phyloP scores from a whole-genome alignment of 1,140 invertebrate species.

The Lepidurus packardi region DNA sequence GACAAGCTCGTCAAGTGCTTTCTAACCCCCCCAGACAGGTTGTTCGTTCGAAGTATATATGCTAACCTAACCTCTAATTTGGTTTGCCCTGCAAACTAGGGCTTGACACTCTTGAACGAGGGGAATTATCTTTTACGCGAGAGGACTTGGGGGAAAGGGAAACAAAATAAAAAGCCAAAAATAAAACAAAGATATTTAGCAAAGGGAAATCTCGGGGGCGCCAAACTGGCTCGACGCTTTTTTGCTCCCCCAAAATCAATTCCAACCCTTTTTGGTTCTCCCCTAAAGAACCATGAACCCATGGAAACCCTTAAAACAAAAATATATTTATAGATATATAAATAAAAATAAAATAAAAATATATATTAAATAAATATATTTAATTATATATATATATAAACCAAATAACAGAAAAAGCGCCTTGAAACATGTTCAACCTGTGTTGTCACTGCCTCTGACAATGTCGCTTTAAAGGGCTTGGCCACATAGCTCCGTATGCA shows the following conservation, averaged over 20 bases:
- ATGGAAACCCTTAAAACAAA: conserved; percentile 32
- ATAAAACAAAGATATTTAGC: not conserved
- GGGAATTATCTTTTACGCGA: no score
- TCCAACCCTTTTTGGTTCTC: conserved; percentile 36
- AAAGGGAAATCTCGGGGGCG: not conserved
- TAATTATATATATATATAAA: no score
- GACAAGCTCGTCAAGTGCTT: no score
- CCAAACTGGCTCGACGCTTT: conserved; percentile 16
- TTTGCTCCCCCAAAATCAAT: conserved; percentile 29
- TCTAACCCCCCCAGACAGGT: no score
- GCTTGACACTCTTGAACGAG: not conserved
- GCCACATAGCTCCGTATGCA: not conserved
- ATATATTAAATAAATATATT: no score
- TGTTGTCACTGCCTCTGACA: not conserved
- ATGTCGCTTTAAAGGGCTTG: not conserved
- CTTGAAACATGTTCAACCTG: not conserved
- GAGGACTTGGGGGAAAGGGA: no score
- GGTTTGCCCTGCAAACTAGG: not conserved
- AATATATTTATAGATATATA: no score
- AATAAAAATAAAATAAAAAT: no score
- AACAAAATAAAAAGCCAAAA: no score
- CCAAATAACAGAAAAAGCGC: not conserved
- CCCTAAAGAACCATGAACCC: conserved; percentile 31
- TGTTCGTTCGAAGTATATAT: not conserved
- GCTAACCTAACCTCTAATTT: not conserved